Base-by-base conservation (phyloP, 2,888 invertebrate species). In the Ethmia dodecea region DNA sequence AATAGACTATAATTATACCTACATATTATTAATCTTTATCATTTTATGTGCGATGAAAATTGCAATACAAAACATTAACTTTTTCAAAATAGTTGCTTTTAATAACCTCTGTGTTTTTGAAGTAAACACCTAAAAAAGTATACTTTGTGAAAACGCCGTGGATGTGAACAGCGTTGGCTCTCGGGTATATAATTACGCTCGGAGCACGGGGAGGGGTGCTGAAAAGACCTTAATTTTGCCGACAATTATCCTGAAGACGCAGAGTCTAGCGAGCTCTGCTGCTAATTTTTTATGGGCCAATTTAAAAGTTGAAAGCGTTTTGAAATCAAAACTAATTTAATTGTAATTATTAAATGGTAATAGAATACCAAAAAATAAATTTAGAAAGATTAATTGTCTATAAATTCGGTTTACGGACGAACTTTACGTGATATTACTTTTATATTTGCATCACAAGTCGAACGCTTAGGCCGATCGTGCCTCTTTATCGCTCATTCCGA, bases 161-260 rank as follows among this genome's bases (percentile, higher is more conserved):
- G 5, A 29, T 18, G 16, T 29, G 13, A 10, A 10, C 11, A 16
- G 29, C 11, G 29, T 10, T 11, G 6, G 3, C 12, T 12, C 6
- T 1, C 11, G 11, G 11, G 29, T 10, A 31, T 31, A 40, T 52
- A 51, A 57, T 59, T 51, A 55, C 38, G 31, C 27, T 39, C 48
- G 38, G 16, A 31, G 22, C 43, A 49, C 49, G 14, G 28, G 32
- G 35, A 28, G 45, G 39, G 40, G n/a, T n/a, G 42, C 43, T 57
- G 53, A 59, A 60, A 52, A 45, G 49, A 38, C 51, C 55, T 56
- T 62, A 55, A 62, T 60, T 61, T 50, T 34, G 47, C 13, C 15
- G 25, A 33, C 29, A 29, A 33, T 33, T 37, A 30, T 10, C 25
- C 11, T 9, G 26, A 37, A 37, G 28, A 28, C 24, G 31, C 28